These are phyloP conservation scores for Rhinatrema bivittatum DNA, from an alignment of 2,797 vertebrate genomes.

Conservation along the genomic window DNA sequence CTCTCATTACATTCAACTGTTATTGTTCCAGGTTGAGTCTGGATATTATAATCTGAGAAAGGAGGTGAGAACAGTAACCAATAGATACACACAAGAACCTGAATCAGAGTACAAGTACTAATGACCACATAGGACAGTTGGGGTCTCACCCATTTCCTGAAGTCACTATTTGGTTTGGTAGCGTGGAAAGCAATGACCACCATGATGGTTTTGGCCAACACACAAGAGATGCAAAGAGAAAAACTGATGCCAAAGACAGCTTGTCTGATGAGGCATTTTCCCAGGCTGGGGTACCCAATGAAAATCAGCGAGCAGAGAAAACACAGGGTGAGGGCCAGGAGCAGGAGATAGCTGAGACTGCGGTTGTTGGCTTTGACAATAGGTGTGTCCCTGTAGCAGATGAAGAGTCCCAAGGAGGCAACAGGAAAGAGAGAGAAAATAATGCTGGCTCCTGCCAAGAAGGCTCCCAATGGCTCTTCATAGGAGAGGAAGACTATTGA, in stretches of 20 bases:
- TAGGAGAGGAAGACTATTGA: constrained; percentile 1
- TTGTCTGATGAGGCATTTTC: constrained; percentile 1
- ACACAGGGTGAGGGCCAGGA: not conserved
- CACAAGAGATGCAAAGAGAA: constrained; percentile 2
- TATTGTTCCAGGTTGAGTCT: not conserved
- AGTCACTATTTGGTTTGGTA: not conserved
- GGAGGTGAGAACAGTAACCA: constrained; percentile 2
- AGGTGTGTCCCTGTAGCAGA: not conserved
- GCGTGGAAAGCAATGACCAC: constrained; percentile 11
- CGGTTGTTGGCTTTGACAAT: constrained; percentile 2
- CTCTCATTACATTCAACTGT: constrained; percentile 5
- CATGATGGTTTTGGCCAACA: constrained; percentile 10
- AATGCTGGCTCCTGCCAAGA: not conserved
- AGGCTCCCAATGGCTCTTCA: not conserved
- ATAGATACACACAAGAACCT: not conserved
- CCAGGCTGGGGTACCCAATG: not conserved
- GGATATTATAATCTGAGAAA: not conserved
- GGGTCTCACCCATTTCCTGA: not conserved
- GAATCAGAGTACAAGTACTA: not conserved
- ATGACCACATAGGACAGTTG: not conserved
- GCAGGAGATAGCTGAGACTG: constrained; percentile 3
- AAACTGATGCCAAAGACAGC: constrained; percentile 8
- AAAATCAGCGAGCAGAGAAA: constrained; percentile 6
- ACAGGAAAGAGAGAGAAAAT: not conserved
- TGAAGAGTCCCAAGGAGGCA: not conserved